phyloP scores from a whole-genome alignment of 2,113 vertebrate genomes.

The Eonycteris spelaea region DNA sequence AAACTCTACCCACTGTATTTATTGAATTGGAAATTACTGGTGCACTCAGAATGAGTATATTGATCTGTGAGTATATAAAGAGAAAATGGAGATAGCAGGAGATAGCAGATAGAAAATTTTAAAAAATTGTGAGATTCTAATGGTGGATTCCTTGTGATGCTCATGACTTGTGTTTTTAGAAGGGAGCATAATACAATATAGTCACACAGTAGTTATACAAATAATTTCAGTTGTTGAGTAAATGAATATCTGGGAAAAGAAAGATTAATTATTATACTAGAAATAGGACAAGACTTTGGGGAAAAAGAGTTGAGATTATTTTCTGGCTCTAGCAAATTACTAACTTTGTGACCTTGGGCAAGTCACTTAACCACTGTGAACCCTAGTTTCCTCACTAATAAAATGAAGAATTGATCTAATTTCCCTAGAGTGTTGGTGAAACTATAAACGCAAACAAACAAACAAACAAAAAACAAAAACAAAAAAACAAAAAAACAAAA shows the following conservation, averaged over 20 bases:
- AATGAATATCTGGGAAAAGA: slow-evolving; percentile 38
- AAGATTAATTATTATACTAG: slow-evolving; percentile 70
- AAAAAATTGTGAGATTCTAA: neutral
- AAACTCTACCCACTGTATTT: neutral
- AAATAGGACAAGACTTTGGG: slow-evolving; percentile 72
- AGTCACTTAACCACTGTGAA: slow-evolving; percentile 69
- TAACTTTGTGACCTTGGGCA: slow-evolving; percentile 73
- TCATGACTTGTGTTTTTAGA: neutral
- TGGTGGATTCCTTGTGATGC: neutral
- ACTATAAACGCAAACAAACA: neutral
- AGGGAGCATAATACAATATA: neutral
- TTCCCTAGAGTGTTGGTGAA: neutral
- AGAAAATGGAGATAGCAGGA: neutral
- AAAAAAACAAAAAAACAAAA: no score
- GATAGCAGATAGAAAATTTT: neutral
- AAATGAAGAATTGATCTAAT: slow-evolving; percentile 59
- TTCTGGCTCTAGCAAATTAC: slow-evolving; percentile 49
- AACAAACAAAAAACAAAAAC: no score
- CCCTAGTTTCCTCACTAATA: slow-evolving; percentile 43
- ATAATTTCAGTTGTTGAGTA: slow-evolving; percentile 44
- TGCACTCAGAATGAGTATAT: neutral
- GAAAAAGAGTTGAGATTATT: slow-evolving; percentile 45
- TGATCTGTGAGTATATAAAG: neutral
- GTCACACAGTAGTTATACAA: neutral
- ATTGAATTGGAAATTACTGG: neutral